phyloP scores from a whole-genome alignment of 37 sponge, comb jelly and placozoan species.

The Chondrosia reniformis region DNA sequence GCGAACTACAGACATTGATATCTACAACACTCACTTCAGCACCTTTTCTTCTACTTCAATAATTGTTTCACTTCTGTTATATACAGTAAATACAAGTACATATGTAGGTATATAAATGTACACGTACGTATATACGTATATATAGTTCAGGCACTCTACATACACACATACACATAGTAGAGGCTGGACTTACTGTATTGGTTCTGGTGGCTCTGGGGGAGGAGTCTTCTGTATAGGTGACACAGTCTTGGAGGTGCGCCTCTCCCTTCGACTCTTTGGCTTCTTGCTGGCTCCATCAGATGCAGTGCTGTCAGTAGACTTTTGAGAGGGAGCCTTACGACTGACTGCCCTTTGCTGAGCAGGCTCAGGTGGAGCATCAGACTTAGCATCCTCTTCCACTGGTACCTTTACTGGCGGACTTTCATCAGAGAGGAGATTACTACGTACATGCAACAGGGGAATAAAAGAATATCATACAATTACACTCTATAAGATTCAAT shows the following conservation, averaged over 20 bases:
- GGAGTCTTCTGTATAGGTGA: slow-evolving; percentile 21
- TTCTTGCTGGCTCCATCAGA: slow-evolving; percentile 16
- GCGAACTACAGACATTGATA: not conserved
- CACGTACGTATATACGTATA: not conserved
- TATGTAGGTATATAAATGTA: not conserved
- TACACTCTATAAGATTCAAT: too few species aligned
- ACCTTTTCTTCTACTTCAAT: not conserved
- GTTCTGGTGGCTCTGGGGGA: not conserved
- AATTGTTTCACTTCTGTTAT: not conserved
- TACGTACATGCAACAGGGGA: too few species aligned
- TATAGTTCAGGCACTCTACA: too few species aligned
- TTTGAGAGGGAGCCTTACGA: slow-evolving; percentile 1
- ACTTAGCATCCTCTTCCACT: slow-evolving; percentile 7
- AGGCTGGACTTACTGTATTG: not conserved
- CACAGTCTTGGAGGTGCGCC: slow-evolving; percentile 17
- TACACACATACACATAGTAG: not conserved
- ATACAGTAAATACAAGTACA: not conserved
- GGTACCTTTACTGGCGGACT: slow-evolving; percentile 4
- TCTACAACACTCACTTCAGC: slow-evolving; percentile 18
- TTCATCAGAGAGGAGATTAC: slow-evolving; percentile 16
- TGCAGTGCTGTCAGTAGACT: not conserved
- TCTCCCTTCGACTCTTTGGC: slow-evolving; percentile 25
- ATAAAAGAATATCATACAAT: too few species aligned
- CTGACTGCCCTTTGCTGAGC: not conserved
- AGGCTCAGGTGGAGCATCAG: slow-evolving; percentile 4